Conservation (phyloP, 2,888 invertebrate species). For the Chymomyza procnemis region DNA sequence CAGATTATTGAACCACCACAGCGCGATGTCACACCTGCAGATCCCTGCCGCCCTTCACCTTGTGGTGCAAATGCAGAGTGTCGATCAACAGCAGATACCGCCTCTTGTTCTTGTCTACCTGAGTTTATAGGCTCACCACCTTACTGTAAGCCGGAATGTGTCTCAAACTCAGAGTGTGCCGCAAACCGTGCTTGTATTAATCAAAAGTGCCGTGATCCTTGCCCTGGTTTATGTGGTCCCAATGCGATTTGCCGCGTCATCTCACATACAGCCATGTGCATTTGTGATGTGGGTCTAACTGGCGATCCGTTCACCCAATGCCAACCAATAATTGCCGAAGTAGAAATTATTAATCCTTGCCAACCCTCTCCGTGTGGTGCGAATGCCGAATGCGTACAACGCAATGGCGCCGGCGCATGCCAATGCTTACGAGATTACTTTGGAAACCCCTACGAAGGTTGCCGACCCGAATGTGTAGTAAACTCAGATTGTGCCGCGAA, state of each 20-base stretch:
- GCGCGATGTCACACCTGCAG: conserved; percentile 70
- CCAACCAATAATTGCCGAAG: conserved; percentile 76
- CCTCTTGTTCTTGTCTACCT: conserved; percentile 86
- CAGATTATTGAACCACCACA: conserved; percentile 79
- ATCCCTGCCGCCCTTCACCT: conserved; percentile 85
- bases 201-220: conserved; percentile 86
- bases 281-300: conserved; percentile 82
- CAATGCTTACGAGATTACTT: conserved; percentile 84
- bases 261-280: conserved; percentile 86
- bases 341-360: conserved; percentile 82
- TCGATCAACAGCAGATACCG: conserved; percentile 82
- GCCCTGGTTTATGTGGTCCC: conserved; percentile 85
- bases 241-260: conserved; percentile 86
- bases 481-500: conserved; percentile 86
- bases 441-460: conserved; percentile 88
- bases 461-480: conserved; percentile 86
- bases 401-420: conserved; percentile 85
- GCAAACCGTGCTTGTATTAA: conserved; percentile 85
- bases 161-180: conserved; percentile 85
- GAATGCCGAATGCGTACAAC: conserved; percentile 85
- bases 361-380: conserved; percentile 86
- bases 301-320: conserved; percentile 87
- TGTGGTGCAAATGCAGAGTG: conserved; percentile 87
- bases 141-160: conserved; percentile 86
- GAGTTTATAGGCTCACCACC: conserved; percentile 86